phyloP scores from a whole-genome alignment of 2,113 vertebrate species.

The Nycticryphes semicollaris region DNA sequence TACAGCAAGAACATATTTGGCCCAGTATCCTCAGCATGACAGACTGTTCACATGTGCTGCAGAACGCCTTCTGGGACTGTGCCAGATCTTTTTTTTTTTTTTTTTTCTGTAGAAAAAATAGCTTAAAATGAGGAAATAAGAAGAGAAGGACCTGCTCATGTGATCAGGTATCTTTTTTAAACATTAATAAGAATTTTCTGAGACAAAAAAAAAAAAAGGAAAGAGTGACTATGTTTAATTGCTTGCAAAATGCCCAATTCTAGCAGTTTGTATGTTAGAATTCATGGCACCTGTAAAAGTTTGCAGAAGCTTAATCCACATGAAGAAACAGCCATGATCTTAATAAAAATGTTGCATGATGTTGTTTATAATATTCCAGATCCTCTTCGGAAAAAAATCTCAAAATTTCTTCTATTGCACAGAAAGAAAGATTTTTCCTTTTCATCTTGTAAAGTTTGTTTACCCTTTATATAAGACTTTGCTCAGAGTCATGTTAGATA shows the following conservation, averaged over 20 bases:
- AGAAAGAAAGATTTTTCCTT: background rate
- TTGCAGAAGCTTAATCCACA: background rate
- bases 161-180: background rate
- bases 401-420: background rate
- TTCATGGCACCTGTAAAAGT: background rate
- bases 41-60: slow-evolving; percentile 54
- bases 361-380: background rate
- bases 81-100: background rate
- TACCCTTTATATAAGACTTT: background rate
- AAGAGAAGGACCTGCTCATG: background rate
- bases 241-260: background rate
- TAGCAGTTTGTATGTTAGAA: background rate
- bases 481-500: background rate
- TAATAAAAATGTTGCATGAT: background rate
- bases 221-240: background rate
- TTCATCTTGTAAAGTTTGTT: background rate
- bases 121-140: background rate
- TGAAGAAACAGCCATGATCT: background rate
- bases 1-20: slow-evolving; percentile 45
- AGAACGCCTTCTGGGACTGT: slow-evolving; percentile 34
- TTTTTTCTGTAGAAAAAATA: background rate
- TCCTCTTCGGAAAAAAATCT: background rate
- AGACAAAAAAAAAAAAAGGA: background rate
- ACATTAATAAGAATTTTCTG: background rate
- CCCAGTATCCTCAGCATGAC: background rate